These are phyloP conservation scores for Blennius ocellaris DNA, from an alignment of 2,113 vertebrate genomes.

Conservation along the genomic window DNA sequence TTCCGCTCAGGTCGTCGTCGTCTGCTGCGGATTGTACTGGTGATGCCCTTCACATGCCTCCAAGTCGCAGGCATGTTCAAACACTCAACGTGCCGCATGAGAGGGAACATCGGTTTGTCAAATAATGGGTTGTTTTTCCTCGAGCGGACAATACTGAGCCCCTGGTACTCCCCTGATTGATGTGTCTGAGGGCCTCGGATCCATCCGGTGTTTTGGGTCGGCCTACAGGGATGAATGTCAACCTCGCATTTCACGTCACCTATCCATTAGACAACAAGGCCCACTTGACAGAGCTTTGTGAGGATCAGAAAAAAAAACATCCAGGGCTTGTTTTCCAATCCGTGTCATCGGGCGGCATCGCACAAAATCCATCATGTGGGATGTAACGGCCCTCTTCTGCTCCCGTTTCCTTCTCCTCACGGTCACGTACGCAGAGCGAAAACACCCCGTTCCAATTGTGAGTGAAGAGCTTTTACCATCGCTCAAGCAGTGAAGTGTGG, in stretches of 20 bases:
- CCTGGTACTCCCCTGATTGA: slow-evolving; percentile 61
- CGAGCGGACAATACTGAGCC: slow-evolving; percentile 39
- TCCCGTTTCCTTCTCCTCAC: slow-evolving; percentile 10
- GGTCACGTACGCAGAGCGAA: slow-evolving; percentile 26
- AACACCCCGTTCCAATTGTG: neutral
- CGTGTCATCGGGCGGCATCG: slow-evolving; percentile 6
- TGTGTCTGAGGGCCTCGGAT: slow-evolving; percentile 57
- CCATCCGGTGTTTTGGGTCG: slow-evolving; percentile 47
- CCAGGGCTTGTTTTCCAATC: slow-evolving; percentile 46
- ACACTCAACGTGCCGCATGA: slow-evolving; percentile 44
- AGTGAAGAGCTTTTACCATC: slow-evolving; percentile 30
- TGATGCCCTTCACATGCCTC: slow-evolving; percentile 19
- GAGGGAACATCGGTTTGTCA: slow-evolving; percentile 42
- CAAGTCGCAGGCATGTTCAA: slow-evolving; percentile 50
- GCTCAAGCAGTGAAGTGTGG: slow-evolving; percentile 22
- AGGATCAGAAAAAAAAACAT: slow-evolving; percentile 29
- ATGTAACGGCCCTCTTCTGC: slow-evolving; percentile 13
- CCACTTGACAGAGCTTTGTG: slow-evolving; percentile 45
- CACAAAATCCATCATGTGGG: slow-evolving; percentile 46
- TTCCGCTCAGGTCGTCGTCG: slow-evolving; percentile 43
- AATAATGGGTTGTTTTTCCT: slow-evolving; percentile 57
- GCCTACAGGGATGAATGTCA: slow-evolving; percentile 53
- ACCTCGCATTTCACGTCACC: slow-evolving; percentile 47
- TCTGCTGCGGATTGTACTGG: neutral
- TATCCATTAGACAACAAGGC: slow-evolving; percentile 47